Conservation (phyloP, 2,888 invertebrate genomes). For the Drosophila pegasa region DNA sequence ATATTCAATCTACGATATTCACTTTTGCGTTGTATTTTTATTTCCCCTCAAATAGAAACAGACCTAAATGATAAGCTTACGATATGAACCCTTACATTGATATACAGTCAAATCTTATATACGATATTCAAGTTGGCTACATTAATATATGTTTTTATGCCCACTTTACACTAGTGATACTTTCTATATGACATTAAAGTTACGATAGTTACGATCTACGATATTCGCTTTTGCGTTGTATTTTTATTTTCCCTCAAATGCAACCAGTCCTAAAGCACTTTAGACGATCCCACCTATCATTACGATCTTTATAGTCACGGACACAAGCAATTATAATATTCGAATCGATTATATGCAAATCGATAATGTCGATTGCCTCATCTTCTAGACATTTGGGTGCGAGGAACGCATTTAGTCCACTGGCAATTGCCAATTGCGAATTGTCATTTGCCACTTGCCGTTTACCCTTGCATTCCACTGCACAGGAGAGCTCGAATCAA, state of each 20-base stretch:
- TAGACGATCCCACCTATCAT: slow-evolving; percentile 4
- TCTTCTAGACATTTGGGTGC: slow-evolving; percentile 38
- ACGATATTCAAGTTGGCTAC: no score
- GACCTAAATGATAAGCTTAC: no score
- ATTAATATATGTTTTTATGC: no score
- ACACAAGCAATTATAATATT: slow-evolving; percentile 41
- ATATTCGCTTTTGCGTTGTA: slow-evolving; percentile 11
- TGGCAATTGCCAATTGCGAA: slow-evolving; percentile 23
- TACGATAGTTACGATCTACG: slow-evolving; percentile 2
- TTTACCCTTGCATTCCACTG: slow-evolving; percentile 46
- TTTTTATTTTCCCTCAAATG: background rate
- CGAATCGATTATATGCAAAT: slow-evolving; percentile 48
- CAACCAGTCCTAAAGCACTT: background rate
- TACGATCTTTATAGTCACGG: slow-evolving; percentile 47
- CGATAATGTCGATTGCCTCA: slow-evolving; percentile 47
- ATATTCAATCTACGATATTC: slow-evolving; percentile 18
- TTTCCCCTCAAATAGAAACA: no score
- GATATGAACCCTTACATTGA: no score
- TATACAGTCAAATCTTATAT: no score
- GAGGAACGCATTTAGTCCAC: slow-evolving; percentile 26
- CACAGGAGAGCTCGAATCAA: slow-evolving; percentile 44
- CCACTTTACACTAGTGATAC: background rate
- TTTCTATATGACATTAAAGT: background rate
- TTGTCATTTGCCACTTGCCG: slow-evolving; percentile 15
- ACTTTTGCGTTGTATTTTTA: no score